Conservation (phyloP, 1,140 invertebrate genomes). For the Anastrepha ludens region DNA sequence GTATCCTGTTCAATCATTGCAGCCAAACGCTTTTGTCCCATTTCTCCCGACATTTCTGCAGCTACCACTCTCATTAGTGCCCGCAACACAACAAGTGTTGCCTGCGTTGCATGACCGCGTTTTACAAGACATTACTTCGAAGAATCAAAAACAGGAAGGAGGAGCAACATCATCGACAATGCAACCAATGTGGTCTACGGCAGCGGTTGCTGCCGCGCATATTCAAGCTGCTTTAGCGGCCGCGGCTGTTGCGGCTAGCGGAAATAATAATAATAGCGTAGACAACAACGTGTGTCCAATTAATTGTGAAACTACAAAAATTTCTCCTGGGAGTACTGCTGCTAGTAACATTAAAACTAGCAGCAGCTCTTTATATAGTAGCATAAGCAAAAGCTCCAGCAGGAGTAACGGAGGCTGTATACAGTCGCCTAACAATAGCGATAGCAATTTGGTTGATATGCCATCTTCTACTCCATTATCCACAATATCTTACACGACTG, state of each 20-base stretch:
- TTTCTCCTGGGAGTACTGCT: background rate
- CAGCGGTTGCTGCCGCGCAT: slow-evolving; percentile 67
- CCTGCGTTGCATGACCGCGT: background rate
- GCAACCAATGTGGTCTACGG: slow-evolving; percentile 68
- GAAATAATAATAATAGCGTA: slow-evolving; percentile 59
- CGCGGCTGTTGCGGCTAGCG: slow-evolving; percentile 65
- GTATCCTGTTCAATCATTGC: background rate
- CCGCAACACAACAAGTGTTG: background rate
- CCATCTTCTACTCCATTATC: background rate
- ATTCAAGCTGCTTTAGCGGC: slow-evolving; percentile 70
- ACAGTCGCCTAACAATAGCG: background rate
- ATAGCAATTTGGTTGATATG: slow-evolving; percentile 18
- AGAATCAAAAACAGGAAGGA: background rate
- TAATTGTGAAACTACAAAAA: background rate
- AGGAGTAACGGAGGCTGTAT: background rate
- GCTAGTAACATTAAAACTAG: background rate
- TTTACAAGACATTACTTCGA: background rate
- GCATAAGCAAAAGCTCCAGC: background rate
- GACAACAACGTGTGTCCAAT: slow-evolving; percentile 21
- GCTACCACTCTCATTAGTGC: background rate
- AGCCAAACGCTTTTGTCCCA: background rate
- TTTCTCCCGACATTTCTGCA: background rate
- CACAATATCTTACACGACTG: background rate
- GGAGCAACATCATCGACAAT: slow-evolving; percentile 53
- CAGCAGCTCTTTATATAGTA: background rate